These are phyloP conservation scores for Gymnoscopelus braueri DNA, from an alignment of 2,797 vertebrate genomes.

Conservation along the genomic window DNA sequence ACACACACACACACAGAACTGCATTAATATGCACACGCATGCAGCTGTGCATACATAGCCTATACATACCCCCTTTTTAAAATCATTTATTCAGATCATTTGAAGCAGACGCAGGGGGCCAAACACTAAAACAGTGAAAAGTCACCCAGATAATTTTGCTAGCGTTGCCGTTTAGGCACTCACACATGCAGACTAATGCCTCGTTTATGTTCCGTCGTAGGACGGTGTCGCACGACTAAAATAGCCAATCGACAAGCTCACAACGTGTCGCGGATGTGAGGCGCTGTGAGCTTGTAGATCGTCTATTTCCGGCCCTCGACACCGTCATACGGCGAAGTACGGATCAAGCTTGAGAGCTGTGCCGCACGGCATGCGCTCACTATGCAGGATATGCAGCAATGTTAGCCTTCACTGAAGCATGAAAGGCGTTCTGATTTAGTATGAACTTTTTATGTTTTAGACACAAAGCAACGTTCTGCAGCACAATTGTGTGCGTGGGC, in stretches of 20 bases:
- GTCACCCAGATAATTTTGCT: slow-evolving; percentile 46
- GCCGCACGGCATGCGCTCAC: too few relatives aligned
- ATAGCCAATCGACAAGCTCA: too few relatives aligned
- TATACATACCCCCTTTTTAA: too few relatives aligned
- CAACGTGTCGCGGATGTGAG: too few relatives aligned
- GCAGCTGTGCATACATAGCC: neutral
- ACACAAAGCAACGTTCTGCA: slow-evolving; percentile 1
- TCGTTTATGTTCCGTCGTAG: too few relatives aligned
- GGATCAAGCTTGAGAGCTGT: too few relatives aligned
- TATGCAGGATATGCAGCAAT: slow-evolving; percentile 21
- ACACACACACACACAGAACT: neutral
- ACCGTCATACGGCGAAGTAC: too few relatives aligned
- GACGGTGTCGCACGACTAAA: too few relatives aligned
- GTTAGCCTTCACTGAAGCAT: slow-evolving; percentile 17
- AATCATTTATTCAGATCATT: slow-evolving; percentile 30
- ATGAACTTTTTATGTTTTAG: slow-evolving; percentile 36
- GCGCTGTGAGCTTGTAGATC: too few relatives aligned
- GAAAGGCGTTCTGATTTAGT: slow-evolving; percentile 23
- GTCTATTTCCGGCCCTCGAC: too few relatives aligned
- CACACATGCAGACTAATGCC: neutral
- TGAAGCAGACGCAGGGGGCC: slow-evolving; percentile 39
- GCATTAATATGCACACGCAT: neutral
- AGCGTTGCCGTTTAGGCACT: slow-evolving; percentile 34
- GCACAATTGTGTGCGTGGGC: slow-evolving; percentile 21
- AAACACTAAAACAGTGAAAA: slow-evolving; percentile 39